These are phyloP conservation scores for Chloebia gouldiae DNA, from an alignment of 2,113 vertebrate species.

Conservation along the genomic window DNA sequence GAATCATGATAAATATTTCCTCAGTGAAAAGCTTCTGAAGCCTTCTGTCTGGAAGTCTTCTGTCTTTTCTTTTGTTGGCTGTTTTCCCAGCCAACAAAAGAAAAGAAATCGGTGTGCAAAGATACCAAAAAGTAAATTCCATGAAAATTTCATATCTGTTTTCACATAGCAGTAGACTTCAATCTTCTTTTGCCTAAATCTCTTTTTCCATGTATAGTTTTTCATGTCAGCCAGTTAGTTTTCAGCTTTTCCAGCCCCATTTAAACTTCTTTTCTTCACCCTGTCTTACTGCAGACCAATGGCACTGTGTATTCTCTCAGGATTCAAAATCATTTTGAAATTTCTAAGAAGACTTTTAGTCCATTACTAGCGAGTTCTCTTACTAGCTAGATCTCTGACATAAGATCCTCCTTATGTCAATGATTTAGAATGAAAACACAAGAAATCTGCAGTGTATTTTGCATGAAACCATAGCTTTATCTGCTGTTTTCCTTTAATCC, in stretches of 20 bases:
- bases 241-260: background rate
- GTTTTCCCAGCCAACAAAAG: background rate
- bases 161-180: background rate
- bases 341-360: background rate
- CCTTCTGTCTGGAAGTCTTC: background rate
- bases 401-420: background rate
- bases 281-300: background rate
- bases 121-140: background rate
- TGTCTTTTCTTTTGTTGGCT: background rate
- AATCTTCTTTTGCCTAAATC: background rate
- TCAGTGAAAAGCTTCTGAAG: background rate
- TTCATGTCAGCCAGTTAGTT: background rate
- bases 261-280: background rate
- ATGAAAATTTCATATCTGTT: background rate
- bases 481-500: background rate
- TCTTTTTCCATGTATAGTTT: background rate
- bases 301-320: background rate
- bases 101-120: rapidly evolving
- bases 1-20: background rate
- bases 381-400: no score
- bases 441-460: background rate
- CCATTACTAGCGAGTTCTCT: background rate
- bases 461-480: background rate
- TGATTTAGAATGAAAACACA: background rate
- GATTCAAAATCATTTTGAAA: background rate